Evolutionary conservation across 2,113 vertebrate species (phyloP).

Genomic region (Blennius ocellaris): DNA sequence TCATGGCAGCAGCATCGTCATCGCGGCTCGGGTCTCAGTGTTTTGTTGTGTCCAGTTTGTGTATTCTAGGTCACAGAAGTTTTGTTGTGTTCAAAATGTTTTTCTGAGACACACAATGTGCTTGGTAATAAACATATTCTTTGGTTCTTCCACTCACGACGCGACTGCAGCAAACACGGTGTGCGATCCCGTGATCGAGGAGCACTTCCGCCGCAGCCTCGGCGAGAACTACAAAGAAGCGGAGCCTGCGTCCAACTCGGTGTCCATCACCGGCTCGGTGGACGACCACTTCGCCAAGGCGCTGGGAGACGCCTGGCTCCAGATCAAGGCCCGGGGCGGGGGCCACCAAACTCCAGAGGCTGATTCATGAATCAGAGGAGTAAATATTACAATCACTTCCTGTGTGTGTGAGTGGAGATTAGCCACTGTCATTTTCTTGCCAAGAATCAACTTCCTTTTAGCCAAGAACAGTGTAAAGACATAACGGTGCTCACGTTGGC

Average conservation of each 20-base stretch:
- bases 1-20: too few species aligned
- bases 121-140: too few species aligned
- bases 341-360: constrained; percentile 70
- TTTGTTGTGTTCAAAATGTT: too few species aligned
- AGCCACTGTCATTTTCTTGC: constrained; percentile 38
- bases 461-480: constrained; percentile 85
- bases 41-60: too few species aligned
- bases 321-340: constrained; percentile 94
- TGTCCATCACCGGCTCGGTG: constrained; percentile 97
- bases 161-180: constrained; percentile 80
- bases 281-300: constrained; percentile 99
- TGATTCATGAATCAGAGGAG: constrained; percentile 77
- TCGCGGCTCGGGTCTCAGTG: too few species aligned
- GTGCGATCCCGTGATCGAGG: constrained; percentile 97
- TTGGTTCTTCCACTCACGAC: too few species aligned
- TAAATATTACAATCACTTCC: constrained; percentile 81
- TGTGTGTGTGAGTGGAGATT: constrained; percentile 78
- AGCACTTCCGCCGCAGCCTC: constrained; percentile 98
- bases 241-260: constrained; percentile 91
- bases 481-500: constrained; percentile 46
- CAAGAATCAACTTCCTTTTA: constrained; percentile 81
- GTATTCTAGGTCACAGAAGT: too few species aligned
- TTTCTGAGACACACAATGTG: too few species aligned
- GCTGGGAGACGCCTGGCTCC: constrained; percentile 95
- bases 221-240: constrained; percentile 98